These are phyloP conservation scores for Alfaro cultratus DNA, from an alignment of 2,797 vertebrate genomes.

Conservation along the genomic window DNA sequence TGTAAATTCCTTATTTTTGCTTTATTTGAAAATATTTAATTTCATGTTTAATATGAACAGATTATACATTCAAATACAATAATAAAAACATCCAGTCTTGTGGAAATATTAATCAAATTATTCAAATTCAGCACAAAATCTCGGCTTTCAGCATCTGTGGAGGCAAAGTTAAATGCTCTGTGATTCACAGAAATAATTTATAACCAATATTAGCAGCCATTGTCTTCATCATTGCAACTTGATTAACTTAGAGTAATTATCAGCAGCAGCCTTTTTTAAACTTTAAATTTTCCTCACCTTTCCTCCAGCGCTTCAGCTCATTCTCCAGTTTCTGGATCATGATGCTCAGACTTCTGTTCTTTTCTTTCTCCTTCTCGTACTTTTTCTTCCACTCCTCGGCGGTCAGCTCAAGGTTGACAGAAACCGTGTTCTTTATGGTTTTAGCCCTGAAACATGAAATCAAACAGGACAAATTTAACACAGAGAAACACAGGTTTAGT, in stretches of 20 bases:
- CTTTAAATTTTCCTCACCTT: slow-evolving; percentile 51
- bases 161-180: neutral
- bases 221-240: neutral
- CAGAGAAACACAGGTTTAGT: neutral
- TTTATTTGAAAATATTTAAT: neutral
- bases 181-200: neutral
- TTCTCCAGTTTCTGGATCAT: slow-evolving; percentile 76
- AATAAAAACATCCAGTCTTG: neutral
- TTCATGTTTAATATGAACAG: neutral
- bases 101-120: neutral
- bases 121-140: neutral
- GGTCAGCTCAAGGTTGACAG: slow-evolving; percentile 94
- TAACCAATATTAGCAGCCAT: neutral
- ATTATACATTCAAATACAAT: neutral
- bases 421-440: slow-evolving; percentile 98
- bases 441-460: slow-evolving; percentile 84
- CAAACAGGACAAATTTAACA: neutral
- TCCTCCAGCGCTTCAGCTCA: slow-evolving; percentile 80
- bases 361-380: slow-evolving; percentile 93
- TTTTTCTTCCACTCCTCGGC: slow-evolving; percentile 99
- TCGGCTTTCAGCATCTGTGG: neutral
- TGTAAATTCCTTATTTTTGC: neutral
- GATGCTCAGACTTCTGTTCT: slow-evolving; percentile 65
- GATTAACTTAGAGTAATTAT: too few relatives aligned
- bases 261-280: neutral